Evolutionary conservation across 2,888 invertebrate genomes (phyloP), one percentile per base, ranked within the genome.

Genomic region (Megalurothrips usitatus): DNA sequence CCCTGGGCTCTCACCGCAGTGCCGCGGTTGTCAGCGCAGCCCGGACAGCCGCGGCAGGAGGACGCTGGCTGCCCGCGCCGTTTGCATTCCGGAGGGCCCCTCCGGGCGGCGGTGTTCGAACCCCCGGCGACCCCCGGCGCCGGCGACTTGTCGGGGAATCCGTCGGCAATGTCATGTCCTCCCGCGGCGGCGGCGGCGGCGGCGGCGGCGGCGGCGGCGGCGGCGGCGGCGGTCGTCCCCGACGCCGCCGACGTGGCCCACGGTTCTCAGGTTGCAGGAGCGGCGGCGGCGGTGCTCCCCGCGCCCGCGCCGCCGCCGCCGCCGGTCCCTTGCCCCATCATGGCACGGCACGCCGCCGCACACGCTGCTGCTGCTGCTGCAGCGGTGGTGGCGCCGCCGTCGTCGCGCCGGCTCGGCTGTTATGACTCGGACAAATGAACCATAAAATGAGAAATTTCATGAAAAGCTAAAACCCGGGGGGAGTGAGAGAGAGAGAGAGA

Each of bases 401-500:
- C 63, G 68, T n/a, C 68, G 23, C n/a, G 23, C 68, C 23, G 23
- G n/a, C 26, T 23, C 26, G 12, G 26, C 26, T 75, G 68, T 75
- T 75, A 75, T 75, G 68, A 75, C 68, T 75, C 68, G 68, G 68
- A 75, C 68, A 75, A 75, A 75, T 75, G 68, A 75, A 75, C 68
- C 68, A 75, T 75, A 75, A 75, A 75, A 75, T 75, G 26, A 75
- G 68, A 75, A 75, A 75, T 75, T 75, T 75, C 26, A 75, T 75
- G 68, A 75, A 75, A 75, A 75, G 68, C 68, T 75, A 23, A 75
- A 23, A 75, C 58, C n/a, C 6, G n/a, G 58, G 17, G 58, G 17
- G 58, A 14, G 17, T 14, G 58, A 58, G 58, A 58, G 14, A 58
- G 52, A 9, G 52, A 52, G 52, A 52, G 3, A 9, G 52, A 9